These are phyloP conservation scores for Diplodus puntazzo DNA, from an alignment of 2,797 vertebrate genomes.

Conservation along the genomic window DNA sequence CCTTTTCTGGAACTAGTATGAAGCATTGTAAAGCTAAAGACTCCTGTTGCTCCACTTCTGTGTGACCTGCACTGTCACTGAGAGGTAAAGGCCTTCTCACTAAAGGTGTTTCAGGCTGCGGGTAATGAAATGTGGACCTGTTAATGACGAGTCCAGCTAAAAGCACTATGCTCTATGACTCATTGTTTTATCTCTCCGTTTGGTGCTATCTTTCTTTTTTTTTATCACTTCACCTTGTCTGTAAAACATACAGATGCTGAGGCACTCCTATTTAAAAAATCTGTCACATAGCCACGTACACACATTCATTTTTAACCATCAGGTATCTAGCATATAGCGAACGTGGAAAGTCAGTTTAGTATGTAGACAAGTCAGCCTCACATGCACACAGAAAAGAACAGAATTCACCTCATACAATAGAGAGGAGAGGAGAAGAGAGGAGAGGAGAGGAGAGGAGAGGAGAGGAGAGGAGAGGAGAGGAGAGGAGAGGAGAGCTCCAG, in stretches of 20 bases:
- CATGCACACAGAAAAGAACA: background rate
- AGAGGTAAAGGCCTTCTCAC: conserved; percentile 4
- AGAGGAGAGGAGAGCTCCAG: background rate
- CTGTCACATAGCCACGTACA: background rate
- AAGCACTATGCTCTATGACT: conserved; percentile 34
- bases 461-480: background rate
- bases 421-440: no score
- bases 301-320: background rate
- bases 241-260: background rate
- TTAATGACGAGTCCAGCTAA: conserved; percentile 9
- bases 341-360: no score
- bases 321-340: background rate
- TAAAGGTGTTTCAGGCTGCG: background rate
- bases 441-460: no score
- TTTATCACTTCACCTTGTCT: conserved; percentile 20
- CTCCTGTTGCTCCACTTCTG: background rate
- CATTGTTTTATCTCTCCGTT: conserved; percentile 38
- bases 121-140: conserved; percentile 26
- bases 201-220: conserved; percentile 21
- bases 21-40: background rate
- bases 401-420: no score
- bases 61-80: conserved; percentile 1
- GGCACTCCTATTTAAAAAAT: background rate
- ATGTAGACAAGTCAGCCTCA: background rate
- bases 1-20: background rate